These are phyloP conservation scores for Urechis unicinctus DNA, from an alignment of 2,888 invertebrate genomes.

Conservation along the genomic window DNA sequence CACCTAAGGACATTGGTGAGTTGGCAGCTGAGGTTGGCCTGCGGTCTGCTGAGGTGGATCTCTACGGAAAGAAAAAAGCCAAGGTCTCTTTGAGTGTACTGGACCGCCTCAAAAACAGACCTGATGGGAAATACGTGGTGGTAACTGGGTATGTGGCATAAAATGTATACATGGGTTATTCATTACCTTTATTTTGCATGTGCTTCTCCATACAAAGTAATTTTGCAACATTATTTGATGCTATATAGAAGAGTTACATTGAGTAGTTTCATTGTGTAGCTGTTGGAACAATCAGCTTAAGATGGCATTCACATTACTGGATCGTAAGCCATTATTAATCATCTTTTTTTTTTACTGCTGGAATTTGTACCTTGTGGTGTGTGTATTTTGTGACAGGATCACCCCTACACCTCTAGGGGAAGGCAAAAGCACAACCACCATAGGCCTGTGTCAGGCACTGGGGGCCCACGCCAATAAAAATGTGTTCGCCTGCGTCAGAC, in stretches of 20 bases:
- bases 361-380: background rate
- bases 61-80: constrained; percentile 89
- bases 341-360: background rate
- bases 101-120: constrained; percentile 64
- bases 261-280: no score
- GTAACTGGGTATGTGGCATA: constrained; percentile 72
- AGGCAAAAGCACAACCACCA: constrained; percentile 92
- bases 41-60: constrained; percentile 70
- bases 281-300: no score
- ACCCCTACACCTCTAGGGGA: constrained; percentile 99
- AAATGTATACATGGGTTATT: background rate
- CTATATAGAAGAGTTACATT: no score
- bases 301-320: no score
- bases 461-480: constrained; percentile 77
- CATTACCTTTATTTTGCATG: background rate
- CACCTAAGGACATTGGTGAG: constrained; percentile 72
- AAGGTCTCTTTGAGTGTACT: constrained; percentile 80
- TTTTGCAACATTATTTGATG: no score
- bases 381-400: constrained; percentile 59
- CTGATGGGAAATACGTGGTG: constrained; percentile 84
- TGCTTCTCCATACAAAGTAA: no score
- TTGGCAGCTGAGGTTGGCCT: constrained; percentile 82
- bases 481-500: constrained; percentile 87
- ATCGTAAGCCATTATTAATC: no score
- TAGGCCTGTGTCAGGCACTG: constrained; percentile 89